Evolutionary conservation across 2,113 vertebrate species (phyloP).

Genomic region (Mirza zaza): DNA sequence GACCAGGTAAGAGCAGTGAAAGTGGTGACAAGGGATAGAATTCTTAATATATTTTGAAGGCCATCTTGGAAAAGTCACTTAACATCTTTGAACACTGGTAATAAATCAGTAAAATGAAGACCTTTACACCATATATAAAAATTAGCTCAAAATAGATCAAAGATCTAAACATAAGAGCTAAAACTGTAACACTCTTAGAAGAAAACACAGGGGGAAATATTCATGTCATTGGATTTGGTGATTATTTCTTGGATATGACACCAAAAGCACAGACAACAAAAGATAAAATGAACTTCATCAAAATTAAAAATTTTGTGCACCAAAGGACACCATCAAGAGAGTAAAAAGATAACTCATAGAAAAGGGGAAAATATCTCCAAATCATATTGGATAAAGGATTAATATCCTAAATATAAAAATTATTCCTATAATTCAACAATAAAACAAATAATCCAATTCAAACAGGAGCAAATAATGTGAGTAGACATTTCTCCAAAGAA

Average conservation of each 20-base stretch:
- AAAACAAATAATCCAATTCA: background rate
- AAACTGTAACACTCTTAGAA: background rate
- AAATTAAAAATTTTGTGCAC: background rate
- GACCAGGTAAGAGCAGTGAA: background rate
- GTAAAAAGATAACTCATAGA: background rate
- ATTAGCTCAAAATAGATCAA: background rate
- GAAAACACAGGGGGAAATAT: background rate
- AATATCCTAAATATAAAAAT: background rate
- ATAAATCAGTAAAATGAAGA: background rate
- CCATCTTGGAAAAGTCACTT: background rate
- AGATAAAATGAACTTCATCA: background rate
- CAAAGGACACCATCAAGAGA: background rate
- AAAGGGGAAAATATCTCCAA: background rate
- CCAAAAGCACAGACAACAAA: background rate
- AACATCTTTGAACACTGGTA: background rate
- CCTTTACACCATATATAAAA: background rate
- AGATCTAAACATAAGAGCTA: background rate
- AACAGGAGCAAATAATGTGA: background rate
- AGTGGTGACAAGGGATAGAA: background rate
- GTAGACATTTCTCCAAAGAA: background rate
- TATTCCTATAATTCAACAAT: background rate
- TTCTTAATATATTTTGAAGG: background rate
- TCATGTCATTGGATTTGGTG: background rate
- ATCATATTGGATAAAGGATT: background rate
- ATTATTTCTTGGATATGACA: background rate